Evolutionary conservation across 2,888 invertebrate genomes (phyloP).

Genomic region (Hemicrepidius hirtus): DNA sequence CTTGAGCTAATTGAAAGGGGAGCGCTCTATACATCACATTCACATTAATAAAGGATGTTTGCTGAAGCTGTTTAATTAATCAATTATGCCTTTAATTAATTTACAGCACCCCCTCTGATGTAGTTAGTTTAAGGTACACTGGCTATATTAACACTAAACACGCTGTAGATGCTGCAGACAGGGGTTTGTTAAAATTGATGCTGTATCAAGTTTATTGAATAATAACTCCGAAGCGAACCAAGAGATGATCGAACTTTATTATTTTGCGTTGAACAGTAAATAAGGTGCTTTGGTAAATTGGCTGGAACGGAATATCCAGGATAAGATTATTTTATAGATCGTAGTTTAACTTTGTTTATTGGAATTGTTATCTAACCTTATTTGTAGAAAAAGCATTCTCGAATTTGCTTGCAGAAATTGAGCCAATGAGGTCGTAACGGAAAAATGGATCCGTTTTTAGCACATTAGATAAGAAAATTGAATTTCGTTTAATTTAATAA

Average conservation of each 20-base stretch:
- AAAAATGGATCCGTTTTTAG: background rate
- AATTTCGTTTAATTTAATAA: too few species aligned
- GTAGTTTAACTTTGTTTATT: conserved; percentile 16
- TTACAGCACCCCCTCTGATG: conserved; percentile 56
- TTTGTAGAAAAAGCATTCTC: background rate
- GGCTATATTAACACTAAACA: conserved; percentile 37
- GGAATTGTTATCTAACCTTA: conserved; percentile 8
- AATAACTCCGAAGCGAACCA: conserved; percentile 26
- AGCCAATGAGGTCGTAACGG: background rate
- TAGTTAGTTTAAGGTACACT: conserved; percentile 42
- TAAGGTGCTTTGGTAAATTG: conserved; percentile 28
- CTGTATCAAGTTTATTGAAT: conserved; percentile 39
- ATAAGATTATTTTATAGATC: conserved; percentile 13
- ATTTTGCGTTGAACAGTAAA: conserved; percentile 34
- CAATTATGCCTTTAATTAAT: conserved; percentile 63
- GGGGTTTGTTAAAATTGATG: conserved; percentile 40
- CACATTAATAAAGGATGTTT: conserved; percentile 60
- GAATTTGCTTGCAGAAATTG: background rate
- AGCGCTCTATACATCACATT: conserved; percentile 53
- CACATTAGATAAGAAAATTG: too few species aligned
- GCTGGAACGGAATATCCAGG: conserved; percentile 13
- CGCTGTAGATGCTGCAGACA: conserved; percentile 30
- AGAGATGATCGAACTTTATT: conserved; percentile 33
- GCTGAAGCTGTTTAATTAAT: conserved; percentile 63
- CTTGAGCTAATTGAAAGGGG: conserved; percentile 35